phyloP scores from a whole-genome alignment of 2,888 invertebrate genomes.

The Vandiemenella viatica region DNA sequence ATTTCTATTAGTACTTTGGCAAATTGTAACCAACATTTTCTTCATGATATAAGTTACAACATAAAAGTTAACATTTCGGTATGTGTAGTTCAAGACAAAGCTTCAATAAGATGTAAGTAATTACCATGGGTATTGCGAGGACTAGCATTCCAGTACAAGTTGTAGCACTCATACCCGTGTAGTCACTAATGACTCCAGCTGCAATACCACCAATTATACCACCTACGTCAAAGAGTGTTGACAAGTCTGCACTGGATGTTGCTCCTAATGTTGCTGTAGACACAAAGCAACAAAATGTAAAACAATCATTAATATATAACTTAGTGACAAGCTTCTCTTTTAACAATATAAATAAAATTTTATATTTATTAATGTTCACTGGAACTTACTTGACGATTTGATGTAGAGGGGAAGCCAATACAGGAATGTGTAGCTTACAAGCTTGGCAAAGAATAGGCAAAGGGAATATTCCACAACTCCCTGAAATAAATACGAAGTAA shows the following conservation, averaged over 20 bases:
- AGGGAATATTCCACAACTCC: slow-evolving; percentile 88
- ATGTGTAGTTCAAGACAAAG: no score
- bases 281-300: slow-evolving; percentile 7
- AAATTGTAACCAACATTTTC: no score
- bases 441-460: slow-evolving; percentile 87
- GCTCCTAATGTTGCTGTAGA: slow-evolving; percentile 49
- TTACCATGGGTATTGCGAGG: slow-evolving; percentile 68
- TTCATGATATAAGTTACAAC: no score
- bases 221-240: slow-evolving; percentile 75
- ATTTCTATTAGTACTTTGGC: no score
- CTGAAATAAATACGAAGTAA: slow-evolving; percentile 24
- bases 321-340: neutral
- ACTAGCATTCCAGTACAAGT: slow-evolving; percentile 72
- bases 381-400: slow-evolving; percentile 66
- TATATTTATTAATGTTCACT: neutral
- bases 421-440: slow-evolving; percentile 92
- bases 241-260: slow-evolving; percentile 55
- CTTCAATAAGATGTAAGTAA: slow-evolving; percentile 20
- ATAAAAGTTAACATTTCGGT: no score
- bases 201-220: slow-evolving; percentile 79
- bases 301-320: neutral
- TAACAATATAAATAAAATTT: neutral
- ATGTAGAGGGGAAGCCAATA: slow-evolving; percentile 93
- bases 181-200: slow-evolving; percentile 76
- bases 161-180: slow-evolving; percentile 67